Conservation (phyloP, 2,113 vertebrate genomes). For the Esox niger region DNA sequence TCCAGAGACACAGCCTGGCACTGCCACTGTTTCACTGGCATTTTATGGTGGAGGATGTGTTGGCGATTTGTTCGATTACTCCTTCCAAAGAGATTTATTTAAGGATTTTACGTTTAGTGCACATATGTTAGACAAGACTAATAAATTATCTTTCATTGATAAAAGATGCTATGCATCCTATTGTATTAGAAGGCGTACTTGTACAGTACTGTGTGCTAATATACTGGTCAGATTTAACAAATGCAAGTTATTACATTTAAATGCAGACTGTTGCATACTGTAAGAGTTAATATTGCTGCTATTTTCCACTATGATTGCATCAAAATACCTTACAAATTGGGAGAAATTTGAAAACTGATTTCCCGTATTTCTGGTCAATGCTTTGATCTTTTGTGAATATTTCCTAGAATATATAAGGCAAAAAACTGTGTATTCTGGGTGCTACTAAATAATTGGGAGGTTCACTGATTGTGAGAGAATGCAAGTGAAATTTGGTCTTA, state of each 20-base stretch:
- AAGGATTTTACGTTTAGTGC: conserved; percentile 70
- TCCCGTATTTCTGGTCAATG: not conserved
- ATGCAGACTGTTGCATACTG: not conserved
- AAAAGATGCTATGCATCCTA: conserved; percentile 59
- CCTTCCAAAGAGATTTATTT: conserved; percentile 72
- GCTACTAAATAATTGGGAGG: not conserved
- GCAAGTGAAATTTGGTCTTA: too few species aligned
- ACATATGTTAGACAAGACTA: conserved; percentile 75
- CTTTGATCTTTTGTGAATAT: not conserved
- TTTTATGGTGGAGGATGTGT: conserved; percentile 68
- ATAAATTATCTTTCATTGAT: conserved; percentile 69
- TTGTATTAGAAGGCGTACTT: conserved; percentile 59
- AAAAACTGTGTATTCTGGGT: not conserved
- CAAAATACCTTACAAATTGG: not conserved
- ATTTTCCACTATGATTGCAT: not conserved
- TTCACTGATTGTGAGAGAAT: too few species aligned
- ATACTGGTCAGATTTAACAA: conserved; percentile 19
- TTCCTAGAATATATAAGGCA: conserved; percentile 4
- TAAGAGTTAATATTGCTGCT: not conserved
- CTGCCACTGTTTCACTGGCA: conserved; percentile 54
- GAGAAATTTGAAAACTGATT: not conserved
- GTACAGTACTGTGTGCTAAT: too few species aligned
- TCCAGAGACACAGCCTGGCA: conserved; percentile 62
- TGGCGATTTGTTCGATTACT: conserved; percentile 58
- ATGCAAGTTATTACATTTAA: not conserved